A percentile compares a stretch with the other conserved stretches of the same genome.
These are phyloP conservation scores for Cyprinodon tularosa DNA, from an alignment of 2,113 vertebrate genomes.

Conservation along the genomic window DNA sequence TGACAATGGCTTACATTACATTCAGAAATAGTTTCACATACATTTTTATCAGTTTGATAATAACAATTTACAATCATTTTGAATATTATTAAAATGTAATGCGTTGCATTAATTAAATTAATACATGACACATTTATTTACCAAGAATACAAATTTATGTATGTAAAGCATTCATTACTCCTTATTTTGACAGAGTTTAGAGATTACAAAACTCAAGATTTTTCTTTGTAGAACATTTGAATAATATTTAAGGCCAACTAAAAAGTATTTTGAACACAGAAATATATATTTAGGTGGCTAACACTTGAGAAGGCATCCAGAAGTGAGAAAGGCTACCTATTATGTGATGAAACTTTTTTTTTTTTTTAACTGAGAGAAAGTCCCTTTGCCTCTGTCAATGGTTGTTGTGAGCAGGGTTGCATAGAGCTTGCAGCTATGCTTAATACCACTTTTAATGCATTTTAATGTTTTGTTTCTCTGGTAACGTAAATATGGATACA, in stretches of 20 bases:
- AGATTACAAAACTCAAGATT: background rate
- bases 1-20: slow-evolving; percentile 22
- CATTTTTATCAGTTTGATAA: slow-evolving; percentile 27
- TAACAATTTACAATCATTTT: background rate
- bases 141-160: background rate
- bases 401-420: too few species aligned
- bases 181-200: background rate
- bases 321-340: too few species aligned
- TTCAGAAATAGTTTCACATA: slow-evolving; percentile 34
- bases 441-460: background rate
- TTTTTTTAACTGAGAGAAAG: too few species aligned
- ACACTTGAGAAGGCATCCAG: too few species aligned
- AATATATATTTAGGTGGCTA: background rate
- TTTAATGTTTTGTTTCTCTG: background rate
- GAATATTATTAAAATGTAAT: background rate
- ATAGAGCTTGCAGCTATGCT: too few species aligned
- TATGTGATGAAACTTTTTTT: too few species aligned
- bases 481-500: background rate
- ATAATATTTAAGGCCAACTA: background rate
- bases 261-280: background rate
- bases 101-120: background rate
- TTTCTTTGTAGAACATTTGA: background rate
- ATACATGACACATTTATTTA: background rate
- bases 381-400: too few species aligned
- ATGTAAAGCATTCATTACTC: background rate